These are phyloP conservation scores for Nymphalis io DNA, from an alignment of 1,140 invertebrate species.

Conservation along the genomic window DNA sequence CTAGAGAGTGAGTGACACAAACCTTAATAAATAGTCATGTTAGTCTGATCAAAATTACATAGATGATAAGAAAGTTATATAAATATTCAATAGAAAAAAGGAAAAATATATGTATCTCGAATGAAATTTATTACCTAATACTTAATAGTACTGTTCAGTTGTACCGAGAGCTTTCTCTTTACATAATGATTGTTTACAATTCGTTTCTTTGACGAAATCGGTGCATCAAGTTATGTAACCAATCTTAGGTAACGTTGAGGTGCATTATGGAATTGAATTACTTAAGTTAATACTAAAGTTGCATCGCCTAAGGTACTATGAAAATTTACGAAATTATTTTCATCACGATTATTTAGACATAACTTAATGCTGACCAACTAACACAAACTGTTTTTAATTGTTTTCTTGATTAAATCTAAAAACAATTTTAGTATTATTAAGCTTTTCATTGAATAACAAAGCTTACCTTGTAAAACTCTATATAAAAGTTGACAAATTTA, in stretches of 20 bases:
- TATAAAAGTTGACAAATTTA: too few relatives aligned
- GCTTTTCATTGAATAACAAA: too few relatives aligned
- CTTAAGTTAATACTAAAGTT: background rate
- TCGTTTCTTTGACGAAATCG: slow-evolving; percentile 69
- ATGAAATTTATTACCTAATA: slow-evolving; percentile 34
- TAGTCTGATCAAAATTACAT: too few relatives aligned
- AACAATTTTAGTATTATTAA: too few relatives aligned
- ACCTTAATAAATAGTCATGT: too few relatives aligned
- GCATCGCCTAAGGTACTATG: background rate
- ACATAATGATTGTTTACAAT: slow-evolving; percentile 62
- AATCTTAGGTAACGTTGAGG: slow-evolving; percentile 41
- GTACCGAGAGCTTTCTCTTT: slow-evolving; percentile 63
- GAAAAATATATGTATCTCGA: slow-evolving; percentile 4
- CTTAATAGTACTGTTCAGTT: slow-evolving; percentile 18
- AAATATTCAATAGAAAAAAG: background rate
- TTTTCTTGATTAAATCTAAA: too few relatives aligned
- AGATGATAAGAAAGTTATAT: background rate
- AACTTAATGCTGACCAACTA: too few relatives aligned
- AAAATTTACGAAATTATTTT: too few relatives aligned
- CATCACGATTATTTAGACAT: too few relatives aligned
- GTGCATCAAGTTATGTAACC: slow-evolving; percentile 63
- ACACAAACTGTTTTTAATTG: too few relatives aligned
- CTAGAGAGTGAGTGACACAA: too few relatives aligned
- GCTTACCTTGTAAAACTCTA: too few relatives aligned
- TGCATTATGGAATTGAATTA: slow-evolving; percentile 24